Conservation (phyloP, 2,113 vertebrate species). For the Pimephales promelas region DNA sequence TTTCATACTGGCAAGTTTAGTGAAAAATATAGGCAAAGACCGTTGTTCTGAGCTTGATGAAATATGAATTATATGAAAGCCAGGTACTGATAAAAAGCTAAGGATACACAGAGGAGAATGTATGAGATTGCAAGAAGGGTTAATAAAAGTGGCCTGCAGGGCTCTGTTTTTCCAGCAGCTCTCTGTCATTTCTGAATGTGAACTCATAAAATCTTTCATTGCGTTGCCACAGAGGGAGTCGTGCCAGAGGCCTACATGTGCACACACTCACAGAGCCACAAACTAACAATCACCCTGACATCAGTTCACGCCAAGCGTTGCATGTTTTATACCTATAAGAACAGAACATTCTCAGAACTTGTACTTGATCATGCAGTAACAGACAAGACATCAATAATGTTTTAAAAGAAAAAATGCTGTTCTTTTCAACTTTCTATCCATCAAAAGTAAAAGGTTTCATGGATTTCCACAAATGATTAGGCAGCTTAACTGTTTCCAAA, state of each 20-base stretch:
- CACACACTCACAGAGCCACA: slow-evolving; percentile 62
- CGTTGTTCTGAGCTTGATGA: slow-evolving; percentile 4
- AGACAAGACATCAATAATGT: not conserved
- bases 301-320: not conserved
- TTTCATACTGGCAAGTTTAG: slow-evolving; percentile 3
- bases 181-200: slow-evolving; percentile 74
- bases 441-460: not conserved
- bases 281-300: slow-evolving; percentile 27
- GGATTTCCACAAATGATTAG: not conserved
- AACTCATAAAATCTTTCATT: slow-evolving; percentile 74
- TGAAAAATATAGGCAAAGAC: not conserved
- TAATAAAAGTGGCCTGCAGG: slow-evolving; percentile 72
- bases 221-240: slow-evolving; percentile 71
- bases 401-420: no score
- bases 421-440: not conserved
- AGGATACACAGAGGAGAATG: slow-evolving; percentile 33
- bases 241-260: slow-evolving; percentile 68
- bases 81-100: slow-evolving; percentile 18
- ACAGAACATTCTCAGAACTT: not conserved
- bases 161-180: slow-evolving; percentile 73
- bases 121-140: slow-evolving; percentile 70
- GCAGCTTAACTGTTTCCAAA: not conserved
- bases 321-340: not conserved
- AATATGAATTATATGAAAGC: slow-evolving; percentile 26
- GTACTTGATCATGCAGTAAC: not conserved